A percentile compares a stretch with the other conserved stretches of the same genome.
Conservation (phyloP, 2,113 vertebrate species). For the Stigmatopora argus region DNA sequence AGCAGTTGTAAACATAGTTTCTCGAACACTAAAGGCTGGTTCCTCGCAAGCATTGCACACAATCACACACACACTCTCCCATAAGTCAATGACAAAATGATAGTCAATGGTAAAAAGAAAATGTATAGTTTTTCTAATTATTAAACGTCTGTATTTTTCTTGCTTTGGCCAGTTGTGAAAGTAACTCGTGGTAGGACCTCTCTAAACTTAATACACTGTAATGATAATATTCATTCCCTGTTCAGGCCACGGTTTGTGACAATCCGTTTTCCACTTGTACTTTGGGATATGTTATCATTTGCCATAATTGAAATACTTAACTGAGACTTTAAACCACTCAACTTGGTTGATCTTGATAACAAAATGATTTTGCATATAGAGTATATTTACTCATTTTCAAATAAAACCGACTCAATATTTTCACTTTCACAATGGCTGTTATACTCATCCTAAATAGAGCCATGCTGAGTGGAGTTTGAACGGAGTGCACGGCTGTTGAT, state of each 20-base stretch:
- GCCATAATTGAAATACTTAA: background rate
- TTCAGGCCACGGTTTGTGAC: background rate
- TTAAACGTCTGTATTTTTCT: conserved; percentile 10
- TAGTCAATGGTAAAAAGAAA: conserved; percentile 26
- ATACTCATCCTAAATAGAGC: conserved; percentile 20
- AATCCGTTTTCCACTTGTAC: too few relatives aligned
- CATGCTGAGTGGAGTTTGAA: conserved; percentile 1
- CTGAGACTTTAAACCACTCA: background rate
- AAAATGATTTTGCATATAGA: background rate
- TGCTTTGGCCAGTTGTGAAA: background rate
- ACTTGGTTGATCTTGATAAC: background rate
- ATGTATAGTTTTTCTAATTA: conserved; percentile 9
- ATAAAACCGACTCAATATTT: conserved; percentile 43
- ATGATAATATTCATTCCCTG: background rate
- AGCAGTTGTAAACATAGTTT: conserved; percentile 36
- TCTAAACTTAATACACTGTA: background rate
- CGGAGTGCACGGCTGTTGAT: background rate
- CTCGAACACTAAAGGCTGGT: conserved; percentile 31
- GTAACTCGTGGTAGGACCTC: background rate
- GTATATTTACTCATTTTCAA: background rate
- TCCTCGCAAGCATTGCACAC: background rate
- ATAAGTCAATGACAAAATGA: conserved; percentile 16
- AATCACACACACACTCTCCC: conserved; percentile 17
- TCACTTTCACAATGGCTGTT: conserved; percentile 34
- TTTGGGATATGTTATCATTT: too few relatives aligned